Evolutionary conservation across 2,113 vertebrate species (phyloP).

Genomic region (Odontophorus gujanensis): DNA sequence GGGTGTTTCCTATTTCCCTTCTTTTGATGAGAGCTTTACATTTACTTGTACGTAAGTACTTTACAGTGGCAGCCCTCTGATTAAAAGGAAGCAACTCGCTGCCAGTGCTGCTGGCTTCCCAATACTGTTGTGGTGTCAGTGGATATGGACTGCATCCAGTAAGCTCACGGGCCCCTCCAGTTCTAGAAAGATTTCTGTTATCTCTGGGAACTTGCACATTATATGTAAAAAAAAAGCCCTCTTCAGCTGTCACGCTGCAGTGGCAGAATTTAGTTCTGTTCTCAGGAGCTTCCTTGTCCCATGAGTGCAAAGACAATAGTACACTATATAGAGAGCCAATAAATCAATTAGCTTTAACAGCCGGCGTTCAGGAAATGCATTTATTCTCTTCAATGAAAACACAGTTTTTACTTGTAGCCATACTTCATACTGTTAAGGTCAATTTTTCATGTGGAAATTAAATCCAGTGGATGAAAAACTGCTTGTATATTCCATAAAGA

Average conservation of each 20-base stretch:
- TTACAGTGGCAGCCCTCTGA: slow-evolving; percentile 54
- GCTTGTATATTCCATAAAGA: slow-evolving; percentile 76
- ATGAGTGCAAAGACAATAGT: slow-evolving; percentile 88
- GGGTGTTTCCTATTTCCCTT: slow-evolving; percentile 55
- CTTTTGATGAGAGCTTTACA: slow-evolving; percentile 62
- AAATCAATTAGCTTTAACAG: slow-evolving; percentile 94
- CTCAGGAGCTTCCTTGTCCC: slow-evolving; percentile 84
- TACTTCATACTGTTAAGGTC: slow-evolving; percentile 81
- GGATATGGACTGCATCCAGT: slow-evolving; percentile 69
- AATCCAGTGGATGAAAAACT: slow-evolving; percentile 78
- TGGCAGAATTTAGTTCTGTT: slow-evolving; percentile 84
- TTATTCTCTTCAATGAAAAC: slow-evolving; percentile 84
- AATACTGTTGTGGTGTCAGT: slow-evolving; percentile 24
- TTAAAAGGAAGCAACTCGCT: slow-evolving; percentile 48
- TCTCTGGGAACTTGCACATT: slow-evolving; percentile 26
- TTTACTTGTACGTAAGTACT: slow-evolving; percentile 66
- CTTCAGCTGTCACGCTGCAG: slow-evolving; percentile 84
- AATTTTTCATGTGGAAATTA: slow-evolving; percentile 82
- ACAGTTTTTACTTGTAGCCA: slow-evolving; percentile 77
- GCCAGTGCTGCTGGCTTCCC: slow-evolving; percentile 48
- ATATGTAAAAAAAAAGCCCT: slow-evolving; percentile 57
- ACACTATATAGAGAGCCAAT: slow-evolving; percentile 86
- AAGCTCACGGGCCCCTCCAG: slow-evolving; percentile 77
- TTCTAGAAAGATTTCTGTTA: slow-evolving; percentile 17
- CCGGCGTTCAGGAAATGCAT: slow-evolving; percentile 83